A percentile compares a stretch with the other conserved stretches of the same genome.
These are phyloP conservation scores for Calliphora vomitoria DNA, from an alignment of 2,888 invertebrate genomes.

Conservation along the genomic window DNA sequence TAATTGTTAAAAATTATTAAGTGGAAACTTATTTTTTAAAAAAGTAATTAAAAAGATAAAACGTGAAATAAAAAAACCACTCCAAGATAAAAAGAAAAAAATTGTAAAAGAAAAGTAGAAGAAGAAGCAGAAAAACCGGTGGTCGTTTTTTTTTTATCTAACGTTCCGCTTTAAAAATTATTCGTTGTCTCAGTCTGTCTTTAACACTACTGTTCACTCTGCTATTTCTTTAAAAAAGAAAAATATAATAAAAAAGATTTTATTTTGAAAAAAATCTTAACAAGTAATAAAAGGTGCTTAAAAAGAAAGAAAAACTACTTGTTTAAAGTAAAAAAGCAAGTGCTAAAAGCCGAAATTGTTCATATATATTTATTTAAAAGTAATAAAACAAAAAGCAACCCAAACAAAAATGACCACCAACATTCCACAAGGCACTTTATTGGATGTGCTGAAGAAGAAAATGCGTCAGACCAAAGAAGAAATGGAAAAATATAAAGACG, in stretches of 20 bases:
- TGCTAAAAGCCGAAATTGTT: constrained; percentile 57
- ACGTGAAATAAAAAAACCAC: constrained; percentile 75
- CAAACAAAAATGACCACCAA: constrained; percentile 90
- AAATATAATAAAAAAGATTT: constrained; percentile 74
- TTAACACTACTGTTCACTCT: constrained; percentile 67
- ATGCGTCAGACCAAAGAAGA: constrained; percentile 99
- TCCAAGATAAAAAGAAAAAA: constrained; percentile 65
- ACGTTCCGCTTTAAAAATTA: constrained; percentile 75
- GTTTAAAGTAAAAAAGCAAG: constrained; percentile 49
- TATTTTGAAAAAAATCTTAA: constrained; percentile 60
- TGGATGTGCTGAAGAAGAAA: constrained; percentile 99
- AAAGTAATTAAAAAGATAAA: constrained; percentile 68
- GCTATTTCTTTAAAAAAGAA: constrained; percentile 55
- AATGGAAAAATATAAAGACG: constrained; percentile 99
- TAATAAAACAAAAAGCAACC: constrained; percentile 72
- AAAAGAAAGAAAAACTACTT: constrained; percentile 62
- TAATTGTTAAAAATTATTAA: constrained; percentile 73
- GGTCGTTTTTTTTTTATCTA: constrained; percentile 78
- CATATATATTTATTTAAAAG: constrained; percentile 47
- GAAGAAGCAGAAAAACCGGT: constrained; percentile 80
- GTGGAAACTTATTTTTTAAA: constrained; percentile 67
- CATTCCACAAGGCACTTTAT: constrained; percentile 95
- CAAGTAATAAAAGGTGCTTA: constrained; percentile 66
- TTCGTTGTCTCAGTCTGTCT: constrained; percentile 71
- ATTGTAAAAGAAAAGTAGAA: constrained; percentile 66